Base-by-base conservation (phyloP, 2,113 vertebrate genomes). In the Paralichthys olivaceus region DNA sequence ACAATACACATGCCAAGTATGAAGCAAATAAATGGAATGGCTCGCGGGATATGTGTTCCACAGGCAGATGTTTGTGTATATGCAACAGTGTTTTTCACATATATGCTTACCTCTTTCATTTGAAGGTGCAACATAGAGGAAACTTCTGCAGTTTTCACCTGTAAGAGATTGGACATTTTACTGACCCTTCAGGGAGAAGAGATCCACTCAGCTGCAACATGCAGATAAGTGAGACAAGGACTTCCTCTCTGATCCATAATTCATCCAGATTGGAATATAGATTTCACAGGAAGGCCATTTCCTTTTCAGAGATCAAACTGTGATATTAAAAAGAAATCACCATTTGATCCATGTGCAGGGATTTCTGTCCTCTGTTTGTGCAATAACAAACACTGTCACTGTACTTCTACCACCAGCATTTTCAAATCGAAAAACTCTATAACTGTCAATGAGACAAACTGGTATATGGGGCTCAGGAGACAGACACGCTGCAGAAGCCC, bases 61-160 rank as follows among this genome's bases (percentile, higher is more conserved):
- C 43, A 45, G 13, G 14, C 43, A 45, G 43, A 45, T 45, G 4
- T 14, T 14, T 45, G 14, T n/a, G 20, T 20, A 20, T 7, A 20
- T 22, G 49, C 19, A 7, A n/a, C 20, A 53, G 20, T 15, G 14
- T 25, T 54, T 54, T 22, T 19, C 19, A 49, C 4, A 49, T 5
- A 5, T 5, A 56, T 17, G 5, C 93, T 88, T 93, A 98, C 97
- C 97, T 96, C 92, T 92, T 88, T 97, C 96, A 63, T 96, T 90
- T 51, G 95, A 81, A 63, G 97, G 96, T 29, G 96, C 93, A 32
- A 98, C 87, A 37, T 94, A 94, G 70, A 95, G 91, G 85, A 98
- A 99, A 82, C 94, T 96, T 85, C 95, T 93, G 76, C 97, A 98
- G 29, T 90, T 95, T 83, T 98, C 96, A 77, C 95, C 97, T 99